Evolutionary conservation across 2,113 vertebrate species (phyloP), one percentile per base, ranked within the genome.

Genomic region (Pardalotus punctatus): DNA sequence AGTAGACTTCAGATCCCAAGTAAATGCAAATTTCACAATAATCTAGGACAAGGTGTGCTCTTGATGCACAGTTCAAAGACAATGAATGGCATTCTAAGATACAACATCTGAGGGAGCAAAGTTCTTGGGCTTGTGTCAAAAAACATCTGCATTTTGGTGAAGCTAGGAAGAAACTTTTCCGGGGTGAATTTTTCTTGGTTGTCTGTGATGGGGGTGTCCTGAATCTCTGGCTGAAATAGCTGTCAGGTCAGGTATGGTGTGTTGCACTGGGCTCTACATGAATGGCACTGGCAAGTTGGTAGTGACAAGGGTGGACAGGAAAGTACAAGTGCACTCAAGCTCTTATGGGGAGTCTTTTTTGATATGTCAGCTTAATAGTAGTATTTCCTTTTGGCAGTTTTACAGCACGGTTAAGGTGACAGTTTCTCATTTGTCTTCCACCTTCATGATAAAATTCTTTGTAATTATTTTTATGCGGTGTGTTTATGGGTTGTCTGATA

Each of bases 401-500:
- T 86, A 60, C 66, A 74, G 57, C 73, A 54, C 62, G 58, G 35
- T 87, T 82, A 61, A 88, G 67, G 80, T 88, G 86, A 81, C 47
- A 84, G 60, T 67, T 95, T 89, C 9, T 3, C 91, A 57, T 97
- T 90, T 96, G 77, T 64, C 82, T 93, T 92, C 57, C 12, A 11
- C 78, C 57, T 97, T 96, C 91, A 76, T 94, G 92, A 82, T 80
- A 89, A 89, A 62, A 35, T 86, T 54, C 58, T 64, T 64, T 45
- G 50, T 81, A 72, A 81, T 91, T 58, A 78, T 38, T 86, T 96
- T 93, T 70, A 61, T 94, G 86, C 92, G 76, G 74, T 78, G 53
- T 83, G 89, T 97, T 97, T 90, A 91, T 84, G 60, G 66, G 80
- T 77, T 96, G 58, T 66, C 67, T 88, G 77, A 86, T 97, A 89